Base-by-base conservation (phyloP, 2,113 vertebrate genomes). In the Bufo bufo region DNA sequence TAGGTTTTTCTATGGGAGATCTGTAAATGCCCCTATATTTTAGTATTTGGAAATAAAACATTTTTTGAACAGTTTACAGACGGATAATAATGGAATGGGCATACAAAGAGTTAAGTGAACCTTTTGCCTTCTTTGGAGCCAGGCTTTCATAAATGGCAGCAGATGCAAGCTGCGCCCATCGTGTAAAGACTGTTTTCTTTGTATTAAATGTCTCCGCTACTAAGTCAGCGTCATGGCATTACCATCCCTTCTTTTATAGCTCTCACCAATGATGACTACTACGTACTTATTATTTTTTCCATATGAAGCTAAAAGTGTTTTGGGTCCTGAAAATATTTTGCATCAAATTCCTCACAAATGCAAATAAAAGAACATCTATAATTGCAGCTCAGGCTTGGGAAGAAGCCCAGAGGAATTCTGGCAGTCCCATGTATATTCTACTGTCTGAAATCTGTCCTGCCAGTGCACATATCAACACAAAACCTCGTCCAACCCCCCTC, bases 381-480 rank as follows among this genome's bases (percentile, higher is more conserved):
- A 82, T 66, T 88, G 71, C 71, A 47, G 71, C 71, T 66, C 45
- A 56, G 77, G 16, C 65, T 84, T 88, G 80, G 87, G 20, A 65
- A 20, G 12, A 19, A 54, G 87, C 87, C 81, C 79, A 88, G 87
- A 45, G 12, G 20, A 77, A 88, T 84, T 58, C 72, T 88, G 87
- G 87, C 81, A 84, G 47, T 33, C 63, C 45, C 43, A 23, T 82
- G 78, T 83, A 77, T 69, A 63, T 82, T 88, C 87, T 84, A 88
- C 87, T 84, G 87, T 88, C 80, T 87, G 86, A 82, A 87, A 72
- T 72, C n/a, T 71, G 77, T 74, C 45, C 77, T 84, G 87, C 87
- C 87, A 83, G 84, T 84, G n/a, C 47, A 83, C 84, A 71, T 77
- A 88, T 84, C 87, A 88, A 88, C 80, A 84, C 14, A 84, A 86